These are phyloP conservation scores for Brachionus angularis DNA, from an alignment of 1,140 invertebrate genomes.

Conservation along the genomic window DNA sequence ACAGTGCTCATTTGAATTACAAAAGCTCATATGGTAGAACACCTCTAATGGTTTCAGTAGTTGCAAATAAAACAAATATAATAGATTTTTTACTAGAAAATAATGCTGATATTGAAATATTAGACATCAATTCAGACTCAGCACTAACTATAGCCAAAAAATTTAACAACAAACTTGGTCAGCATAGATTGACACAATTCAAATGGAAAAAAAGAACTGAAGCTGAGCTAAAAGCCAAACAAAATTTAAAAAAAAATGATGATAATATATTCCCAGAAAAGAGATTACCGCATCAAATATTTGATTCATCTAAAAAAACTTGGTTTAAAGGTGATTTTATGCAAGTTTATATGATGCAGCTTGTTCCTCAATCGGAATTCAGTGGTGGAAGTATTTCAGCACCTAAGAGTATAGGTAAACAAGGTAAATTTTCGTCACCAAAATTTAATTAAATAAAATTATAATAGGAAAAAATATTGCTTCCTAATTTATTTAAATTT, in stretches of 20 bases:
- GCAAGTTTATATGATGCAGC: slow-evolving; percentile 42
- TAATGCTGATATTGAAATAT: slow-evolving; percentile 27
- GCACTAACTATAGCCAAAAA: slow-evolving; percentile 42
- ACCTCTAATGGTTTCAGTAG: slow-evolving; percentile 35
- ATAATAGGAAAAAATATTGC: too few species aligned
- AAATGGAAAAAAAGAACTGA: slow-evolving; percentile 42
- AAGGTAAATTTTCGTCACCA: too few species aligned
- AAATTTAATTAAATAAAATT: too few species aligned
- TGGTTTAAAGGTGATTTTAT: slow-evolving; percentile 41
- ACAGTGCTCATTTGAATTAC: slow-evolving; percentile 32
- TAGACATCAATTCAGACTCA: slow-evolving; percentile 25
- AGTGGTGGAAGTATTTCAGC: slow-evolving; percentile 37
- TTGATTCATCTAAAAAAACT: slow-evolving; percentile 42
- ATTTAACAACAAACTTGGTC: slow-evolving; percentile 37
- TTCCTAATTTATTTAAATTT: too few species aligned
- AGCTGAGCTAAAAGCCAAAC: slow-evolving; percentile 22
- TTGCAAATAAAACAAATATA: slow-evolving; percentile 31
- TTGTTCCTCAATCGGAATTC: slow-evolving; percentile 29
- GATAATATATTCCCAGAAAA: slow-evolving; percentile 28
- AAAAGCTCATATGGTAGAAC: slow-evolving; percentile 25
- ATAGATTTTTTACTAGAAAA: slow-evolving; percentile 29
- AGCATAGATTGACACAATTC: slow-evolving; percentile 32
- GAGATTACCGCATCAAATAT: slow-evolving; percentile 38
- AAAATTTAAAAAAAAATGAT: not conserved
- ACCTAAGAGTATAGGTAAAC: slow-evolving; percentile 28